Base-by-base conservation (phyloP, 2,113 vertebrate species). In the Willisornis vidua region DNA sequence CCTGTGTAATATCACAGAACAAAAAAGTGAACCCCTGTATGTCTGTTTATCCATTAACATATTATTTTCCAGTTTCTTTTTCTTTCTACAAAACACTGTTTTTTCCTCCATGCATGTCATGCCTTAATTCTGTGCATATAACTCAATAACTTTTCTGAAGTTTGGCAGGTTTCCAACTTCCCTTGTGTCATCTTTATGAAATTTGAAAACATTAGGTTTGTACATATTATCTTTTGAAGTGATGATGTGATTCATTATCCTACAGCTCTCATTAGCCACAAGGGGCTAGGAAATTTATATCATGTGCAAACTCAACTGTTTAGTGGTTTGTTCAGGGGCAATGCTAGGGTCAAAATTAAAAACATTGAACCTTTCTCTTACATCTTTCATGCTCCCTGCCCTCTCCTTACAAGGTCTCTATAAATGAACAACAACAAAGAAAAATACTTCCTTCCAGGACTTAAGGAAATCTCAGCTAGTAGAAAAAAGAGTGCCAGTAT, bases 171-270 rank as follows among this genome's bases (percentile, higher is more conserved):
- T 95, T 96, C 96, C 97, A 97, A 9, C 87, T 93, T 81, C 71
- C 81, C 89, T 97, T 95, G 37, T 96, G 96, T 97, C 94, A 96
- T 97, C 95, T 96, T 96, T 89, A 89, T 96, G 95, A 98, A 98
- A 97, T 97, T 86, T 85, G 91, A 97, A 95, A 96, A 92, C 74
- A 79, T 73, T 78, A 94, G 90, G 45, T 75, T 94, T 97, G 94
- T 70, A 73, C 89, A 61, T 62, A 71, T 90, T 97, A 97, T 97
- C 97, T 97, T 96, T 83, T 89, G 82, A 94, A 91, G 95, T 93
- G 97, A 96, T 97, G 94, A 98, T 91, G 74, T 98, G 97, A 97
- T 97, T 98, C 91, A 98, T 98, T 98, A 93, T 92, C 49, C 48
- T 91, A 45, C 51, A 80, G 43, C 52, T 86, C 67, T 96, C 89